Evolutionary conservation across 2,888 invertebrate genomes (phyloP).

Genomic region (Graphium colonna): DNA sequence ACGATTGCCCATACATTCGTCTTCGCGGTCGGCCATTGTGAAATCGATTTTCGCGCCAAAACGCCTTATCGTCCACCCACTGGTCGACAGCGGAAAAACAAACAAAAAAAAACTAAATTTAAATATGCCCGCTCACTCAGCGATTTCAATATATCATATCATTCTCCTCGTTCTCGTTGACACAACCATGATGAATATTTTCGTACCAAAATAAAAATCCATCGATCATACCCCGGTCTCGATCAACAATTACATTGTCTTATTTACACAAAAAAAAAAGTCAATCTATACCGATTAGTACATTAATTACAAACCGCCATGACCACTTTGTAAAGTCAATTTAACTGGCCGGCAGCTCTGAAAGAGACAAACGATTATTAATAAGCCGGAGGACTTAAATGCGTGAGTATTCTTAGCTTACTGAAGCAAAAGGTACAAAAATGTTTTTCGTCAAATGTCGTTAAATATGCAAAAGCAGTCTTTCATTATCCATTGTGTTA

Average conservation of each 20-base stretch:
- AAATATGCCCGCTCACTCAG: neutral
- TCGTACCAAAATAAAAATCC: no score
- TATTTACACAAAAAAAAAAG: conserved; percentile 19
- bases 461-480: no score
- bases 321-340: conserved; percentile 19
- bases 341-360: neutral
- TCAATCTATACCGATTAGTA: conserved; percentile 13
- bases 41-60: conserved; percentile 1
- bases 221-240: neutral
- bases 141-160: neutral
- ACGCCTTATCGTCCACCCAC: neutral
- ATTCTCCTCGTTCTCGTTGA: conserved; percentile 7
- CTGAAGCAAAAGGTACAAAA: no score
- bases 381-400: neutral
- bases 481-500: no score
- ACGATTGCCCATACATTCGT: neutral
- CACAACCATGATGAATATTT: conserved; percentile 12
- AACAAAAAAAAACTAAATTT: neutral
- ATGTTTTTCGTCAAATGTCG: no score
- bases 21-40: neutral
- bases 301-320: conserved; percentile 3
- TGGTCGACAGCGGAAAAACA: no score
- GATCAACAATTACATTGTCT: conserved; percentile 12
- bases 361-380: neutral
- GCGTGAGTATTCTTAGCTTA: no score